A percentile compares a stretch with the other conserved stretches of the same genome.
Conservation (phyloP, 2,888 invertebrate genomes). For the Hirtodrosophila trivittata region DNA sequence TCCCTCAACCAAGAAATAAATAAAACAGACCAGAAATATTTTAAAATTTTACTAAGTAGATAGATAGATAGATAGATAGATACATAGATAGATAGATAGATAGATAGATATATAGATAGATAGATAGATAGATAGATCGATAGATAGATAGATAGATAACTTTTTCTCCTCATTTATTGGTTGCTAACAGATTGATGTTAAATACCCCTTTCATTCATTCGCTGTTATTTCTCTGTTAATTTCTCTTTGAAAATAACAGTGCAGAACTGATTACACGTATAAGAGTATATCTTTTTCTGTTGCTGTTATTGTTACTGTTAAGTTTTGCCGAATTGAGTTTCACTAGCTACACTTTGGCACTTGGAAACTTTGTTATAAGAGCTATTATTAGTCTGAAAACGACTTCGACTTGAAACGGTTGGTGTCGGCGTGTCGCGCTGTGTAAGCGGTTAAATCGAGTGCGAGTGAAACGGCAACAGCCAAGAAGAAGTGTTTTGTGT, state of each 20-base stretch:
- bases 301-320: constrained; percentile 12
- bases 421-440: constrained; percentile 33
- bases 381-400: constrained; percentile 46
- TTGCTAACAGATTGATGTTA: too few species aligned
- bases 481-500: constrained; percentile 39
- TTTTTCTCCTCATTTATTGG: too few species aligned
- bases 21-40: too few species aligned
- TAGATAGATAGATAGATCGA: too few species aligned
- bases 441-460: constrained; percentile 45
- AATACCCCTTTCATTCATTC: too few species aligned
- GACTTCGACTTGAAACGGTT: constrained; percentile 54
- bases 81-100: too few species aligned
- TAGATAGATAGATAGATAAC: too few species aligned
- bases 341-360: constrained; percentile 1
- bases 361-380: constrained; percentile 36
- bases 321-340: constrained; percentile 42
- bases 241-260: constrained; percentile 9
- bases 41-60: too few species aligned
- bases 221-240: constrained; percentile 20
- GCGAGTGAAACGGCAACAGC: constrained; percentile 55
- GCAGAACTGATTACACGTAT: background rate
- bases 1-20: too few species aligned
- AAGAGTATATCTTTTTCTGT: constrained; percentile 28
- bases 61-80: too few species aligned
- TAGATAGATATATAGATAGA: too few species aligned